Base-by-base conservation (phyloP, 1,140 invertebrate genomes). In the Nymphalis io region DNA sequence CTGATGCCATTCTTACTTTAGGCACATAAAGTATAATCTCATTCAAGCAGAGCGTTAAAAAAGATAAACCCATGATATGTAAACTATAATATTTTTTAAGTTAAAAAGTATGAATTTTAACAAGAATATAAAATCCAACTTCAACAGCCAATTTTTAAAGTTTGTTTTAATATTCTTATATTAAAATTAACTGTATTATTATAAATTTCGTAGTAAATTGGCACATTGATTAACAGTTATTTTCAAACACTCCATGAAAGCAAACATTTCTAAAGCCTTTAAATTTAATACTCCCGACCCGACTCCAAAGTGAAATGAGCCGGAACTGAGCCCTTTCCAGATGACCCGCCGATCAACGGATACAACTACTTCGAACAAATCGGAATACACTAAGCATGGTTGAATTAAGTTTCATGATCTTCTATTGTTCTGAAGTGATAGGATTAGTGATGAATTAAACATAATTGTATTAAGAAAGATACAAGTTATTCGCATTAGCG, bases 261-360 rank as follows among this genome's bases (percentile, higher is more conserved):
- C 23, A 23, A 51, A 63, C 46, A 63, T 63, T 63, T 63, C 23
- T 27, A 48, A 53, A 63, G 60, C 13, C 11, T 20, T 63, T 53
- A 63, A 53, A 63, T 39, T 23, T 18, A 63, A 38, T 51, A 63
- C 21, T 38, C 1, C 44, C 60, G 60, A 63, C 60, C 46, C 60
- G 60, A 51, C 60, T 63, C 60, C 8, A 16, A 15, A 27, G 60
- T 51, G 46, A 63, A 63, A 63, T 63, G 60, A 63, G 48, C 16
- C 48, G 60, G 60, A 63, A 63, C 48, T 48, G 11, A 51, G 33
- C 60, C 60, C 60, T 63, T 61, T 63, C 18, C 60, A 63, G 46
- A 62, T 63, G 60, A 63, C 16, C 27, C 60, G 60, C 44, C 46
- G 27, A 63, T 51, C 60, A 53, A 20, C 60, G 60, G 60, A 63